phyloP scores from a whole-genome alignment of 2,888 invertebrate species.

The Oligia fasciuncula region DNA sequence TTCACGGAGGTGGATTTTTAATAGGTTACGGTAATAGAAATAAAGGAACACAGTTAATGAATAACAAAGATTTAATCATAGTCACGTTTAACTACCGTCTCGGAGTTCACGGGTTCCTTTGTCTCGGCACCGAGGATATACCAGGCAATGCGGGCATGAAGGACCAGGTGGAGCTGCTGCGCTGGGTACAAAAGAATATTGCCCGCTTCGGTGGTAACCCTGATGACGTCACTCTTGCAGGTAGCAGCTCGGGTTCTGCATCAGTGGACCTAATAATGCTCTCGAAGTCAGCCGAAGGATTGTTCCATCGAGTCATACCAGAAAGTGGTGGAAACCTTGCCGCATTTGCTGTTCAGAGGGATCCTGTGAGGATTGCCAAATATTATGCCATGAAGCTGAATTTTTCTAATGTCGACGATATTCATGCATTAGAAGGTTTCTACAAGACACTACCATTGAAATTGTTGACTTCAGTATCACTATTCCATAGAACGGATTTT shows the following conservation, averaged over 20 bases:
- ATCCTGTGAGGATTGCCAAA: constrained; percentile 74
- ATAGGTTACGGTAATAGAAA: constrained; percentile 64
- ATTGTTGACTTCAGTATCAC: constrained; percentile 60
- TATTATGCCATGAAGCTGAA: constrained; percentile 66
- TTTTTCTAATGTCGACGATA: constrained; percentile 69
- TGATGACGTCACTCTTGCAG: constrained; percentile 74
- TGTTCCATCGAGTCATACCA: constrained; percentile 76
- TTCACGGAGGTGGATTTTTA: constrained; percentile 73
- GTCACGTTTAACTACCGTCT: constrained; percentile 75
- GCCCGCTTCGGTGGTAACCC: constrained; percentile 76
- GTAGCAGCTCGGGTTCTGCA: constrained; percentile 73
- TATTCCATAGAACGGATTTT: constrained; percentile 60
- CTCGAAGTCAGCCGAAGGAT: constrained; percentile 69
- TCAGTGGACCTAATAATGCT: constrained; percentile 74
- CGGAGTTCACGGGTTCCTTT: constrained; percentile 73
- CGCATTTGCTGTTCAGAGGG: constrained; percentile 67
- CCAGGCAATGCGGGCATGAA: constrained; percentile 80
- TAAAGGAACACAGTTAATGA: constrained; percentile 60
- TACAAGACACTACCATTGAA: constrained; percentile 71
- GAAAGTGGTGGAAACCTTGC: constrained; percentile 74
- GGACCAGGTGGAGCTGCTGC: constrained; percentile 75
- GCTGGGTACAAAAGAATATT: constrained; percentile 77
- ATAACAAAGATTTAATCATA: constrained; percentile 66
- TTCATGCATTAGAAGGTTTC: constrained; percentile 75
- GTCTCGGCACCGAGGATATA: constrained; percentile 71